Base-by-base conservation (phyloP, 1,140 invertebrate genomes). In the Lepeophtheirus salmonis region DNA sequence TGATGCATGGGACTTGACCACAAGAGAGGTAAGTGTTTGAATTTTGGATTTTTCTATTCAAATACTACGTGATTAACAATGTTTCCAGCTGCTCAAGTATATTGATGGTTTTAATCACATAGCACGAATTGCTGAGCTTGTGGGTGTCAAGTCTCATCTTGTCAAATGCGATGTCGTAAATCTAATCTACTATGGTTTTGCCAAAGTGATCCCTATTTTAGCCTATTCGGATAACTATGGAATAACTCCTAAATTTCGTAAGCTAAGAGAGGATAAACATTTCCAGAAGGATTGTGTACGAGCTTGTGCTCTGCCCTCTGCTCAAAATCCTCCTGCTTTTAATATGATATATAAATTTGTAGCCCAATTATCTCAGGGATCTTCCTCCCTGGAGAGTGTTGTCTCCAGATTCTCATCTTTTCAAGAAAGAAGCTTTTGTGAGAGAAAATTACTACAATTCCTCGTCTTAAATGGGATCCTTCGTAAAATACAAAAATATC, bases 61-160 rank as follows among this genome's bases (percentile, higher is more conserved):
- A n/a, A n/a, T n/a, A n/a, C n/a, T n/a, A n/a, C n/a, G n/a, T n/a
- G n/a, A n/a, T n/a, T n/a, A n/a, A n/a, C n/a, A n/a, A n/a, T n/a
- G 48, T 50, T 53, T 61, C 13, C 16, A 75, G 82, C 79, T 90
- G 49, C 73, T 92, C 14, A 85, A 87, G 0, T 86, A 84, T 66
- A 88, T 95, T 16, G 83, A 95, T 73, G 89, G 90, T 0, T 87
- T 86, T 66, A 90, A 92, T 72, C 89, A 94, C 71, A 79, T 94
- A 26, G 78, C 83, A 10, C 30, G 30, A 6, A 41, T 41, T n/a
- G 30, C 30, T n/a, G 30, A 6, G 6, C 30, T 41, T n/a, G 6
- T 41, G n/a, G 30, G 30, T 10, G 30, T 41, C 30, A 41, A 41
- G 30, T 41, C 30, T n/a, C 30, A 41, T n/a, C 30, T 41, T 41